Percentiles rank a stretch among this genome's conserved stretches.
Evolutionary conservation across 2,113 vertebrate genomes (phyloP).

Genomic region (Naja naja): DNA sequence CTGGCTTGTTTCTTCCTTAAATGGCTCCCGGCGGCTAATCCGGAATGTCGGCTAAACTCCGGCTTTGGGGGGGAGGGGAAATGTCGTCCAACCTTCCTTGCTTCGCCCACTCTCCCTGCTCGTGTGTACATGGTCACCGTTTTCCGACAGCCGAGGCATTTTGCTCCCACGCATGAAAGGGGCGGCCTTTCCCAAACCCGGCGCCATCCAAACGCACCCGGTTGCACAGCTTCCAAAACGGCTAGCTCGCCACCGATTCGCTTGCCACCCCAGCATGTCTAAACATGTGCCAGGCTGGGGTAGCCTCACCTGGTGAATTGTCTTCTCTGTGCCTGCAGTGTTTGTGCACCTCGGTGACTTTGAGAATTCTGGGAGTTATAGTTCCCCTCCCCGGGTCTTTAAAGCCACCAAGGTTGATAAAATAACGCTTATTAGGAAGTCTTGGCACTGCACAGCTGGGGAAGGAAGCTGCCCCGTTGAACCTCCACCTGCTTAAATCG

Average conservation of each 20-base stretch:
- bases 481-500: background rate
- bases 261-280: background rate
- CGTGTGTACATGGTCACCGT: fast-evolving
- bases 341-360: background rate
- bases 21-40: background rate
- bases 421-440: background rate
- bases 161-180: background rate
- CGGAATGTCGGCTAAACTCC: slow-evolving; percentile 10
- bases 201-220: background rate
- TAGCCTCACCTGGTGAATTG: background rate
- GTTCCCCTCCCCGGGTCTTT: background rate
- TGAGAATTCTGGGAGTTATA: background rate
- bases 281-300: background rate
- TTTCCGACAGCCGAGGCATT: background rate
- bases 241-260: background rate
- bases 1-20: background rate
- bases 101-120: background rate
- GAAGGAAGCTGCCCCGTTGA: background rate
- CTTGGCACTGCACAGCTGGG: too few species aligned
- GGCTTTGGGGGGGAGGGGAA: too few species aligned
- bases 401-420: background rate
- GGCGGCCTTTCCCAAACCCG: background rate
- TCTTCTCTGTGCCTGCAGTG: background rate
- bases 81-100: background rate
- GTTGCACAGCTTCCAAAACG: background rate